Conservation (phyloP, 1,140 invertebrate species). For the Drosophila kohkoa region DNA sequence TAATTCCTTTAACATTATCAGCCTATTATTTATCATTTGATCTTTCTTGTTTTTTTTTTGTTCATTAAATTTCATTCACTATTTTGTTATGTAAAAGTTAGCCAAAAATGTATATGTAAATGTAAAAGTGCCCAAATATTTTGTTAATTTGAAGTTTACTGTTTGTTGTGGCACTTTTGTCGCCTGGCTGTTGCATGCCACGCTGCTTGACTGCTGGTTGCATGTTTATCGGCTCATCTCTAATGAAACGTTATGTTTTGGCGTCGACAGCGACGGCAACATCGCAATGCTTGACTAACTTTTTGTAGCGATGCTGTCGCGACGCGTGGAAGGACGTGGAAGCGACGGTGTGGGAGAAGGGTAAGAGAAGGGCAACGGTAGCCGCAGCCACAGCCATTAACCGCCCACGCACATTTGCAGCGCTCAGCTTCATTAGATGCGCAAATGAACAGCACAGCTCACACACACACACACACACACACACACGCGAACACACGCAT, state of each 20-base stretch:
- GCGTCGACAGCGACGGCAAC: conserved; percentile 1
- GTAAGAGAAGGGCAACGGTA: conserved; percentile 24
- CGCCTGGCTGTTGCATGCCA: conserved; percentile 17
- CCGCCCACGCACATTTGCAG: conserved; percentile 76
- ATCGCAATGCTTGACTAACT: conserved; percentile 47
- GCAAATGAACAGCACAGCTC: conserved; percentile 68
- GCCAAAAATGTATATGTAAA: too few relatives aligned
- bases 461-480: conserved; percentile 14
- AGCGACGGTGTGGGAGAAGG: conserved; percentile 3
- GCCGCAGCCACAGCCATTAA: conserved; percentile 58
- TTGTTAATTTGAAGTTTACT: neutral
- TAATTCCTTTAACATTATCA: too few relatives aligned
- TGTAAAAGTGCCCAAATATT: neutral
- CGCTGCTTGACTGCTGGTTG: conserved; percentile 36
- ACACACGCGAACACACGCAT: conserved; percentile 1
- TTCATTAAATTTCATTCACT: too few relatives aligned
- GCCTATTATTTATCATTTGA: too few relatives aligned
- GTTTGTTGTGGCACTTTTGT: conserved; percentile 13
- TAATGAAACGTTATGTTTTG: conserved; percentile 78
- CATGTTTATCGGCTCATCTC: conserved; percentile 77
- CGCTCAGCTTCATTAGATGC: conserved; percentile 75
- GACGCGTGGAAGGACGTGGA: conserved; percentile 27
- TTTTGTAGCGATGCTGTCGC: conserved; percentile 49
- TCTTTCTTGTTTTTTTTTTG: too few relatives aligned
- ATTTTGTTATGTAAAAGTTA: too few relatives aligned